Evolutionary conservation across 2,797 vertebrate species (phyloP).

Genomic region (Gallinago solitaria): DNA sequence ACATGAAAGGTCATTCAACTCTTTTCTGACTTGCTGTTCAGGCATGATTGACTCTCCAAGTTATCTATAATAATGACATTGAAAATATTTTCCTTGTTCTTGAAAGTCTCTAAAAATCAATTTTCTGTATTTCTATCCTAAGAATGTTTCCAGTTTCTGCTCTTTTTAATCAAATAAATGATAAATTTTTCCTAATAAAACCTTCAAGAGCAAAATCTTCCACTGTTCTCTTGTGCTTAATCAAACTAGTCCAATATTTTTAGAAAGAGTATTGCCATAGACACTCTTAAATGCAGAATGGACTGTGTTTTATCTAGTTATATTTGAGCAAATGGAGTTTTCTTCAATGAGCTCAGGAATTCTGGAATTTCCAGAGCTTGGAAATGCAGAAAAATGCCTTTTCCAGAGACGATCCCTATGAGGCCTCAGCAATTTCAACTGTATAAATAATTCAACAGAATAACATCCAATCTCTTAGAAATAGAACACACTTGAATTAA

Average conservation of each 20-base stretch:
- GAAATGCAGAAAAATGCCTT: not conserved
- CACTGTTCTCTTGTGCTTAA: not conserved
- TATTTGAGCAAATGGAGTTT: not conserved
- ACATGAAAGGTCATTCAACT: not conserved
- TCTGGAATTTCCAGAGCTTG: not conserved
- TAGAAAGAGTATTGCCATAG: too few species aligned
- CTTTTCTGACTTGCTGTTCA: not conserved
- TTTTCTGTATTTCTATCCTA: not conserved
- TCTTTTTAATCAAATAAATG: not conserved
- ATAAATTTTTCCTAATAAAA: not conserved
- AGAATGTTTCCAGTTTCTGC: not conserved
- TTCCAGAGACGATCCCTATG: not conserved
- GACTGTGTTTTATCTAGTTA: not conserved
- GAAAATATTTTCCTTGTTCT: not conserved
- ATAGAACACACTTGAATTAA: not conserved
- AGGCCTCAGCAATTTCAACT: not conserved
- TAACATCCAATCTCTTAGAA: not conserved
- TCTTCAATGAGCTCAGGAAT: not conserved
- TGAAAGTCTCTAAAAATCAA: not conserved
- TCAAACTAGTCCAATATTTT: not conserved
- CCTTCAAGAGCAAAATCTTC: not conserved
- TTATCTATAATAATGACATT: not conserved
- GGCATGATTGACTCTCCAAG: not conserved
- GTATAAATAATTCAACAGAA: not conserved
- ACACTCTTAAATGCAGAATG: too few species aligned